A percentile compares a stretch with the other conserved stretches of the same genome.
These are phyloP conservation scores for Sebastes nivosus DNA, from an alignment of 2,797 vertebrate species.

Conservation along the genomic window DNA sequence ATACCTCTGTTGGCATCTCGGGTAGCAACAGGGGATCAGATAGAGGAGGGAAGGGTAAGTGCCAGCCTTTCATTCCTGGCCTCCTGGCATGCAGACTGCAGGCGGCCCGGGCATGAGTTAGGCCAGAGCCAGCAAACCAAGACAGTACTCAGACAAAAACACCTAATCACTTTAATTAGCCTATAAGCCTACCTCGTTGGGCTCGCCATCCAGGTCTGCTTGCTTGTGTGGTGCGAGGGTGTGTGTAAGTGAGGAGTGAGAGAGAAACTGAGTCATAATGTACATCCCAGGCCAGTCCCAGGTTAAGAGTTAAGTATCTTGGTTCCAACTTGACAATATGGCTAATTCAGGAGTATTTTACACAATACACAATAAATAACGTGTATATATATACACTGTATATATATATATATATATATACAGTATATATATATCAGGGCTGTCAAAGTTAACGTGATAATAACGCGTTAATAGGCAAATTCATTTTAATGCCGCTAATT, in stretches of 20 bases:
- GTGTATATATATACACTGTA: background rate
- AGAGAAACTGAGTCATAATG: background rate
- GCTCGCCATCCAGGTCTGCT: constrained; percentile 9
- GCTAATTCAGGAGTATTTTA: background rate
- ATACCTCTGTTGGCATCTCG: constrained; percentile 77
- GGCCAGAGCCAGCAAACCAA: constrained; percentile 43
- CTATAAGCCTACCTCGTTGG: constrained; percentile 40
- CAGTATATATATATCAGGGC: too few relatives aligned
- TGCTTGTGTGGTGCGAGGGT: background rate
- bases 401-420: too few relatives aligned
- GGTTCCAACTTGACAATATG: background rate
- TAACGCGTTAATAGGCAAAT: too few relatives aligned
- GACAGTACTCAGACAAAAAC: constrained; percentile 62
- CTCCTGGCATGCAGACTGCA: constrained; percentile 49
- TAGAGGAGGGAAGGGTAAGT: constrained; percentile 76
- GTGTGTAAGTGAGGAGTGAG: background rate
- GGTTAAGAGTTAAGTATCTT: background rate
- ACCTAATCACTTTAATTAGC: constrained; percentile 63
- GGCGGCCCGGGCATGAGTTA: constrained; percentile 14
- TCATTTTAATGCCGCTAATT: too few relatives aligned
- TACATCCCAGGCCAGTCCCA: background rate
- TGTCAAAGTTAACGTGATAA: too few relatives aligned
- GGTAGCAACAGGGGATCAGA: constrained; percentile 86
- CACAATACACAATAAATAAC: background rate
- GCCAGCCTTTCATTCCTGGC: constrained; percentile 75